These are phyloP conservation scores for Pectinophora gossypiella DNA, from an alignment of 1,140 invertebrate species.

Conservation along the genomic window DNA sequence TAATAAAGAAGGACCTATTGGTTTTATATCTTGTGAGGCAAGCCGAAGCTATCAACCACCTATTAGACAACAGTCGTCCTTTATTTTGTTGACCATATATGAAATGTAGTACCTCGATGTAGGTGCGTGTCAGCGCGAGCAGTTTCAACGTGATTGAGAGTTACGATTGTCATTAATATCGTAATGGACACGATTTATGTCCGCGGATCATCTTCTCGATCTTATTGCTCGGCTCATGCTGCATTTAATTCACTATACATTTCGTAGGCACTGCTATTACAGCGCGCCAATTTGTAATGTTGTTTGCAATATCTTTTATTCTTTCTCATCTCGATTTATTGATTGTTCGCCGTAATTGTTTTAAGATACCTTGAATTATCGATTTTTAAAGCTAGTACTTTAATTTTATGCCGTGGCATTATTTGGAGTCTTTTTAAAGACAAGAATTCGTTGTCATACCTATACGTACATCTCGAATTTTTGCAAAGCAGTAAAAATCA, in stretches of 20 bases:
- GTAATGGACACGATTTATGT: conserved; percentile 54
- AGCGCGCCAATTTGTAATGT: conserved; percentile 29
- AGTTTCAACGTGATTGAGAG: conserved; percentile 42
- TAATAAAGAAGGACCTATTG: too few species aligned
- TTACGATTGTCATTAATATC: conserved; percentile 56
- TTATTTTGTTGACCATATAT: conserved; percentile 19
- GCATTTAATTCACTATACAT: conserved; percentile 36
- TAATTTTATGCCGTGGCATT: too few species aligned
- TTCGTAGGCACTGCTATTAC: conserved; percentile 21
- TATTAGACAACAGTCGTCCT: neutral
- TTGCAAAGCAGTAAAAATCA: too few species aligned
- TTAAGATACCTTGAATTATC: neutral
- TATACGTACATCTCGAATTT: too few species aligned
- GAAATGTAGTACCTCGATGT: conserved; percentile 18
- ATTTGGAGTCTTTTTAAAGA: too few species aligned
- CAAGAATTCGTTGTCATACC: too few species aligned
- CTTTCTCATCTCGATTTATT: conserved; percentile 8
- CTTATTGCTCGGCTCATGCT: conserved; percentile 30
- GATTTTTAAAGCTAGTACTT: neutral
- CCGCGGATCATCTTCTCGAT: conserved; percentile 37
- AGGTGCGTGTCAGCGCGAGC: conserved; percentile 31
- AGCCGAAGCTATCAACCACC: too few species aligned
- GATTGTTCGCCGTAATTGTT: conserved; percentile 11
- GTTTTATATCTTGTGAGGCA: too few species aligned
- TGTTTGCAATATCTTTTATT: conserved; percentile 19